A percentile compares a stretch with the other conserved stretches of the same genome.
These are phyloP conservation scores for Apodemia mormo DNA, from an alignment of 2,888 invertebrate genomes.

Conservation along the genomic window DNA sequence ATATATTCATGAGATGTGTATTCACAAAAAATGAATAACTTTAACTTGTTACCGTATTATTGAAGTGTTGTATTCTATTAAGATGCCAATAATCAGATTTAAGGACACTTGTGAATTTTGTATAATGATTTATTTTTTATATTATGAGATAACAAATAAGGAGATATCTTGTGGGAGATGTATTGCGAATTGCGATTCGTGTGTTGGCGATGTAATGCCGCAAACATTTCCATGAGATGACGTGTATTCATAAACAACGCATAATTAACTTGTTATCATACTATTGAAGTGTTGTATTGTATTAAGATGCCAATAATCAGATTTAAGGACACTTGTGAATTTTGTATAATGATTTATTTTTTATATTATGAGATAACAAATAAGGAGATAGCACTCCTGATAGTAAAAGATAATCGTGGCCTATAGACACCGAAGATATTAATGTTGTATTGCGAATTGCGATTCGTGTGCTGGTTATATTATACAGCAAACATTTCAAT, in stretches of 20 bases:
- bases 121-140: too few species aligned
- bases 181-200: too few species aligned
- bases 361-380: too few species aligned
- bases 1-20: conserved; percentile 56
- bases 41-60: conserved; percentile 30
- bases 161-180: too few species aligned
- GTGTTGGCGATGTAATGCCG: conserved; percentile 5
- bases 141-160: too few species aligned
- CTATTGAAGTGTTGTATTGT: conserved; percentile 11
- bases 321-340: not conserved
- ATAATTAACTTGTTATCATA: conserved; percentile 33
- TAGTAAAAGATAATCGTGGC: too few species aligned
- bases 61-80: conserved; percentile 7
- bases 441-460: too few species aligned
- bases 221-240: conserved; percentile 58
- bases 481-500: too few species aligned
- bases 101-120: not conserved
- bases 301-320: not conserved
- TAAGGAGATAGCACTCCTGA: too few species aligned
- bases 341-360: too few species aligned
- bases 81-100: not conserved
- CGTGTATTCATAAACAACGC: conserved; percentile 37
- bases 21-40: conserved; percentile 36
- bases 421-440: too few species aligned
- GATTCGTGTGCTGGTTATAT: too few species aligned